Evolutionary conservation across 2,888 invertebrate species (phyloP), one percentile per base, ranked within the genome.

Genomic region (Synanthedon myopaeformis): DNA sequence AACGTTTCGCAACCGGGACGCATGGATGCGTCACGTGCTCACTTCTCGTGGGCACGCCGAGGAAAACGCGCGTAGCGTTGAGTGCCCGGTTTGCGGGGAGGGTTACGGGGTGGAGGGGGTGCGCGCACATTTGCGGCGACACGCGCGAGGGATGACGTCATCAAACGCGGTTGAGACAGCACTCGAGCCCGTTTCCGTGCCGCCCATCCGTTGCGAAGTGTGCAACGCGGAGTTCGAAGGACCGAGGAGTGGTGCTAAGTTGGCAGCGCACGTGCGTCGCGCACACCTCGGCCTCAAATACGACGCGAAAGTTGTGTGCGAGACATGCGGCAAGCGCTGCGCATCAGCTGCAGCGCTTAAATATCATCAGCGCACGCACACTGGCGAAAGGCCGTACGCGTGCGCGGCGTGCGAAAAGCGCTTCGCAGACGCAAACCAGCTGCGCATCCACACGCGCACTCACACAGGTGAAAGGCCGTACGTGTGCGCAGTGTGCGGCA

Each of bases 291-390:
- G 84, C 0, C 13, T 78, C 0, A 79, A 77, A 19, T 79, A 81
- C 53, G 70, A 78, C 53, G 80, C 74, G 62, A 74, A 80, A 12
- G 67, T 82, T 0, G 81, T 85, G 0, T 85, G 85, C 51, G 85
- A 85, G 55, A 60, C 79, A 0, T 85, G 85, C 61, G 85, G 85
- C 0, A 77, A 75, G 58, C 75, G 75, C 10, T 86, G 35, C 35
- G 35, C 35, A 83, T 80, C 81, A 0, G 66, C 68, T 49, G 82
- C 82, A 0, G 60, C 74, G 0, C 61, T 84, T 0, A 69, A 62
- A 14, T 79, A 78, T 59, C 84, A 84, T 64, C 79, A 80, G 42
- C 73, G 85, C 0, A 75, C 75, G 0, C 85, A 85, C 64, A 76
- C 83, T 0, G 85, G 85, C 4, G 82, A 82, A 61, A 61, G 70